Conservation (phyloP, 2,888 invertebrate genomes). For the Sipha maydis region DNA sequence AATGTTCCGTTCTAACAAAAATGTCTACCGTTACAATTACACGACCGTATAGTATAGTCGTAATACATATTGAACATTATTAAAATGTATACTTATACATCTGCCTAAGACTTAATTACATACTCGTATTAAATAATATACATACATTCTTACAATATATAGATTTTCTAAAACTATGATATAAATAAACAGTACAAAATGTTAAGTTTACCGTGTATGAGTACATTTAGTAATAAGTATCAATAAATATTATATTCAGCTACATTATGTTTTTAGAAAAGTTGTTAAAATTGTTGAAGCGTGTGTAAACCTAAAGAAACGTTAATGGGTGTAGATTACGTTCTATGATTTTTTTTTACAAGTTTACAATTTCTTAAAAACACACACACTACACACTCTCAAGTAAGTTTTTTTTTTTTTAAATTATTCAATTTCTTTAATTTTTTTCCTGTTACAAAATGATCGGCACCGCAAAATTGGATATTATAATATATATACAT, state of each 20-base stretch:
- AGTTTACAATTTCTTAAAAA: too few species aligned
- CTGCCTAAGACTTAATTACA: not conserved
- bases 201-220: not conserved
- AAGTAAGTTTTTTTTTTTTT: too few species aligned
- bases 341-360: not conserved
- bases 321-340: not conserved
- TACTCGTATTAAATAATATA: too few species aligned
- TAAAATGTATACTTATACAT: not conserved
- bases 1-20: not conserved
- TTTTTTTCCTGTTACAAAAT: too few species aligned
- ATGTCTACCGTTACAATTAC: not conserved
- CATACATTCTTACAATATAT: not conserved
- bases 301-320: not conserved
- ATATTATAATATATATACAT: too few species aligned
- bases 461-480: too few species aligned
- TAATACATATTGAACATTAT: not conserved
- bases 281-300: too few species aligned
- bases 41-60: not conserved
- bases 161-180: not conserved
- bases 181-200: not conserved
- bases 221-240: not conserved
- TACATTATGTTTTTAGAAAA: not conserved
- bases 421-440: too few species aligned
- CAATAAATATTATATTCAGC: not conserved
- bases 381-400: too few species aligned